Percentiles rank a stretch among this genome's conserved stretches.
phyloP scores from a whole-genome alignment of 2,113 vertebrate genomes.

The Pelecanoides urinatrix region DNA sequence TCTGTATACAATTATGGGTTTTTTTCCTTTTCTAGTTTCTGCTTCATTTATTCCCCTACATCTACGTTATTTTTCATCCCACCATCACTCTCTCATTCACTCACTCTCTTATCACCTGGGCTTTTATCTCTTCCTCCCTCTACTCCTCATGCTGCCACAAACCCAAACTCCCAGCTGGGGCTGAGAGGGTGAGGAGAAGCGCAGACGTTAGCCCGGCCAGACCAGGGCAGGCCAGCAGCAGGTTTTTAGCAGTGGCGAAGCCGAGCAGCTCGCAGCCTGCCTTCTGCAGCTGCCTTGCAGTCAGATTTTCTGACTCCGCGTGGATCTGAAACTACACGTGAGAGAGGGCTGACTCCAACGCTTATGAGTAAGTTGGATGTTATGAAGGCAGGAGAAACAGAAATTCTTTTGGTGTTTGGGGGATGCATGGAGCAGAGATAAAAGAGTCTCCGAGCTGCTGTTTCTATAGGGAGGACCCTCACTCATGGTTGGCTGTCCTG shows the following conservation, averaged over 20 bases:
- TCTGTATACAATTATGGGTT: not conserved
- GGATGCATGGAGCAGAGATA: not conserved
- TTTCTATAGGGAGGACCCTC: not conserved
- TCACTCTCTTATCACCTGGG: not conserved
- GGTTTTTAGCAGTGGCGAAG: not conserved
- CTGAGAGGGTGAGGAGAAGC: not conserved
- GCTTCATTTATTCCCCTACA: not conserved
- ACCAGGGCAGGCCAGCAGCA: not conserved
- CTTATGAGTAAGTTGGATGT: not conserved
- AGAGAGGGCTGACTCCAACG: not conserved
- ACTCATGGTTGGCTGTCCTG: not conserved
- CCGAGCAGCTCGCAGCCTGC: not conserved
- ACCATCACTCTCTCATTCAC: not conserved
- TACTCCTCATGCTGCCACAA: not conserved
- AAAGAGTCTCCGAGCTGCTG: not conserved
- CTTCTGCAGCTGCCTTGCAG: not conserved
- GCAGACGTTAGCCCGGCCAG: not conserved
- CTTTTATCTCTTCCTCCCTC: not conserved
- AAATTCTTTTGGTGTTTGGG: not conserved
- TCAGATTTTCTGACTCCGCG: not conserved
- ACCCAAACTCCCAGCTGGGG: not conserved
- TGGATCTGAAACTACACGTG: not conserved
- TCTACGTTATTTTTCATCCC: not conserved
- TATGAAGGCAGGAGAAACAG: not conserved
- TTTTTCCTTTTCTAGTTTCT: not conserved